A percentile compares a stretch with the other conserved stretches of the same genome.
phyloP scores from a whole-genome alignment of 2,113 vertebrate species.

The Saccopteryx bilineata region DNA sequence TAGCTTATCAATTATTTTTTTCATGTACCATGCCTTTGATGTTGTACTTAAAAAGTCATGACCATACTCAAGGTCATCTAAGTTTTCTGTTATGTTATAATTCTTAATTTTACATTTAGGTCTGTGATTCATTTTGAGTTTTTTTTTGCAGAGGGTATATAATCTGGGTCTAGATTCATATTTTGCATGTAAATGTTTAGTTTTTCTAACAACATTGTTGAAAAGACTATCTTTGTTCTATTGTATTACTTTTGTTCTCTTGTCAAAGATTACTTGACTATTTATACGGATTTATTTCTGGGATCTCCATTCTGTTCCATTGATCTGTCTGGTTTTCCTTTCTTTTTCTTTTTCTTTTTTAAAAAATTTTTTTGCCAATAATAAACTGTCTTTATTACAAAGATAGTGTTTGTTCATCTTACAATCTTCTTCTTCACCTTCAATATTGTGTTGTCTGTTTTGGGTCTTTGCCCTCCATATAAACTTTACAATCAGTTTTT shows the following conservation, averaged over 20 bases:
- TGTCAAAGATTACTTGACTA: no score
- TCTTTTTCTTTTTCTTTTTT: no score
- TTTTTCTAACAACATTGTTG: background rate
- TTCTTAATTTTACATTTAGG: background rate
- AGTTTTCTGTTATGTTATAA: background rate
- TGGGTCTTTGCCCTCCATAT: background rate
- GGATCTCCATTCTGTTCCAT: no score
- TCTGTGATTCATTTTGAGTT: background rate
- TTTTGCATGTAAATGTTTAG: no score
- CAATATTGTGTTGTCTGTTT: no score
- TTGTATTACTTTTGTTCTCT: no score
- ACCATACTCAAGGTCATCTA: background rate
- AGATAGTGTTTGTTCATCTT: background rate
- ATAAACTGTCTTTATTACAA: background rate
- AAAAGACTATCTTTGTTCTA: no score
- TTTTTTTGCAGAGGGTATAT: background rate
- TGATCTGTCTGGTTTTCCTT: no score
- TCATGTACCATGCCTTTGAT: background rate
- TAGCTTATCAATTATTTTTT: background rate
- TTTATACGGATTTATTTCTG: no score
- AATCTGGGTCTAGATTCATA: background rate
- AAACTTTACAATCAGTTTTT: background rate
- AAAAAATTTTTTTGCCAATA: background rate
- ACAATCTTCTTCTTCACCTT: background rate
- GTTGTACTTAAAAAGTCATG: background rate